Conservation (phyloP, 2,888 invertebrate species). For the Pheosia gnoma region DNA sequence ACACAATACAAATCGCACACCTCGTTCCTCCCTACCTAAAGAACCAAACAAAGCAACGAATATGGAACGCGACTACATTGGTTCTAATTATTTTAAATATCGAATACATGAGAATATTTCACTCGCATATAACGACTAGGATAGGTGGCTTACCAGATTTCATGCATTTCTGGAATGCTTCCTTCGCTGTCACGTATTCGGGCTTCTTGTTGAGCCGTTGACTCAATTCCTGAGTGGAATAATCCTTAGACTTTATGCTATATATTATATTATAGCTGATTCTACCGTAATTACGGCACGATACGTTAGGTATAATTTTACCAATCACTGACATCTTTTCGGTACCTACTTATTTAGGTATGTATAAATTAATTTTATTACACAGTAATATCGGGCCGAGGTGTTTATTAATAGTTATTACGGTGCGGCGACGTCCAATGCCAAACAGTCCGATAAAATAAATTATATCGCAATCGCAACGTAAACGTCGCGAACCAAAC, state of each 20-base stretch:
- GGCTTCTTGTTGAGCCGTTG: constrained; percentile 91
- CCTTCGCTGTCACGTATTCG: constrained; percentile 88
- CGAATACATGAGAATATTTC: background rate
- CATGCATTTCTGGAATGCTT: constrained; percentile 89
- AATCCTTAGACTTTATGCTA: constrained; percentile 75
- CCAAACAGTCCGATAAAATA: background rate
- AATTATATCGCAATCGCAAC: background rate
- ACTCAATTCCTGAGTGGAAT: constrained; percentile 90
- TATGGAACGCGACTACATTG: background rate
- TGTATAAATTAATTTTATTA: background rate
- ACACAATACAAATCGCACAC: background rate
- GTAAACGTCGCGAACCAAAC: background rate
- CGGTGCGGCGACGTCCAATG: background rate
- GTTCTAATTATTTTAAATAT: background rate
- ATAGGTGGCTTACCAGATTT: constrained; percentile 88
- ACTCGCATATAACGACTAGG: background rate
- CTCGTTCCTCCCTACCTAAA: no score
- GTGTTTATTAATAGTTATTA: constrained; percentile 5
- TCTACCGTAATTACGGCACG: constrained; percentile 63
- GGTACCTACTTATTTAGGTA: background rate
- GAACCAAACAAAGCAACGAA: background rate
- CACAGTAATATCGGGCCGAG: background rate
- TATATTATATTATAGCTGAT: constrained; percentile 62
- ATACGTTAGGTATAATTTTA: constrained; percentile 65
- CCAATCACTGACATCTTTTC: constrained; percentile 67